Conservation (phyloP, 1,140 invertebrate genomes). For the Drosophila ambigua region DNA sequence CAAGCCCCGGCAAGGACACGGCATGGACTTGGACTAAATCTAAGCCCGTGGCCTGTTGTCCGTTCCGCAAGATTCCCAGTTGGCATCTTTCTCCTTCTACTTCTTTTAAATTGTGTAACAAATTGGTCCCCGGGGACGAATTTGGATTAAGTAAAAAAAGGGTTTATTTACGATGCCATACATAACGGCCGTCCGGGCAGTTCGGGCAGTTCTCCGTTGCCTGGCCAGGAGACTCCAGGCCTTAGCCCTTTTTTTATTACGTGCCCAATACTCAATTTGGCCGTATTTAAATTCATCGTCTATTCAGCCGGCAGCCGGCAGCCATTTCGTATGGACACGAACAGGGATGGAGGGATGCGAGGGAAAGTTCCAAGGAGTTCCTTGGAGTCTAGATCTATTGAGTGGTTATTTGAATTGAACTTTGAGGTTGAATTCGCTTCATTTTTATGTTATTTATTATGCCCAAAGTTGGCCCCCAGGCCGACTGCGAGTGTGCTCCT, state of each 20-base stretch:
- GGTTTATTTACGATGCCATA: constrained; percentile 82
- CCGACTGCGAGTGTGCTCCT: constrained; percentile 9
- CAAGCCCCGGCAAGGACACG: constrained; percentile 29
- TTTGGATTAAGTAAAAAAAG: constrained; percentile 83
- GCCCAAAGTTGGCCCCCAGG: constrained; percentile 39
- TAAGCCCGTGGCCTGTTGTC: constrained; percentile 41
- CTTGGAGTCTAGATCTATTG: constrained; percentile 66
- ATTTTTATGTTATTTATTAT: constrained; percentile 81
- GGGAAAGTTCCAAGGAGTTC: constrained; percentile 47
- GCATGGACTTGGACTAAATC: constrained; percentile 61
- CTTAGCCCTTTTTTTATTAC: constrained; percentile 69
- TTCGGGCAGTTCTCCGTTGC: constrained; percentile 21
- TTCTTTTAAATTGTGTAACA: constrained; percentile 81
- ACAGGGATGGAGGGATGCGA: constrained; percentile 22
- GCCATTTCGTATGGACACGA: constrained; percentile 75
- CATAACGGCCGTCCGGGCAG: constrained; percentile 59
- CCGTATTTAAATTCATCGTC: constrained; percentile 82
- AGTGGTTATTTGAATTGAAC: constrained; percentile 80
- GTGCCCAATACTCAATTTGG: constrained; percentile 82
- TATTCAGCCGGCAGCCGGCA: constrained; percentile 66
- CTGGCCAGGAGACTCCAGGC: constrained; percentile 9
- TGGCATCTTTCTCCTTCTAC: constrained; percentile 18
- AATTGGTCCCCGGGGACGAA: constrained; percentile 81
- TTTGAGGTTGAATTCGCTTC: constrained; percentile 81
- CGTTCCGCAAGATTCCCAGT: constrained; percentile 13